Percentiles rank a stretch among this genome's conserved stretches.
These are phyloP conservation scores for Serrognathus titanus DNA, from an alignment of 2,888 invertebrate species.

Conservation along the genomic window DNA sequence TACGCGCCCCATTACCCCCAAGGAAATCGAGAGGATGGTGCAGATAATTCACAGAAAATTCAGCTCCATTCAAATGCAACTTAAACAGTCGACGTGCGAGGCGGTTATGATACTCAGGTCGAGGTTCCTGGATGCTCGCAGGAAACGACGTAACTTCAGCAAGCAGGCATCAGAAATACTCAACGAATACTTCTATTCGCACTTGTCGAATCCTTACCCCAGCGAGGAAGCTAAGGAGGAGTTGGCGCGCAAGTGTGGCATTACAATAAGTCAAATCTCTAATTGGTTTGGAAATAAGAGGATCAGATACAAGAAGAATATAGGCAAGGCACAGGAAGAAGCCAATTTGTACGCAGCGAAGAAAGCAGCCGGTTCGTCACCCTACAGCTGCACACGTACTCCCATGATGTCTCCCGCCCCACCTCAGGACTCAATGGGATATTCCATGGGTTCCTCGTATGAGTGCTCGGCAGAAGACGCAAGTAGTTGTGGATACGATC, in stretches of 20 bases:
- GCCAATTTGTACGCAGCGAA: conserved; percentile 98
- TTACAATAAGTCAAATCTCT: conserved; percentile 92
- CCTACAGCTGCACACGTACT: conserved; percentile 83
- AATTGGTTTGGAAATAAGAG: conserved; percentile 99
- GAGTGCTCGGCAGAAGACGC: conserved; percentile 73
- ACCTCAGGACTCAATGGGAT: conserved; percentile 89
- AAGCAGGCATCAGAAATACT: conserved; percentile 99
- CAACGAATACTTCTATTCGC: conserved; percentile 99
- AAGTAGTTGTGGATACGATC: neutral
- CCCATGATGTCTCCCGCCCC: conserved; percentile 95
- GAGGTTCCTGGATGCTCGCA: conserved; percentile 72
- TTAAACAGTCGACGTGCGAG: conserved; percentile 99
- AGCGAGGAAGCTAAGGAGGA: conserved; percentile 99
- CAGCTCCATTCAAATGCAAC: conserved; percentile 96
- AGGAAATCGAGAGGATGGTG: conserved; percentile 99
- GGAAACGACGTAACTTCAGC: conserved; percentile 97
- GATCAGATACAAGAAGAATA: conserved; percentile 99
- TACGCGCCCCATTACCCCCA: conserved; percentile 95
- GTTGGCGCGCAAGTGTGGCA: conserved; percentile 97
- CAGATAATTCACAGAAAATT: conserved; percentile 98
- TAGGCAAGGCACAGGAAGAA: conserved; percentile 99
- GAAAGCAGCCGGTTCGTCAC: conserved; percentile 81
- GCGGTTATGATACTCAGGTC: conserved; percentile 98
- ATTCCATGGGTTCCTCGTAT: conserved; percentile 89
- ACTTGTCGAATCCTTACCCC: conserved; percentile 98